These are phyloP conservation scores for Coelopa pilipes DNA, from an alignment of 2,888 invertebrate genomes.

Conservation along the genomic window DNA sequence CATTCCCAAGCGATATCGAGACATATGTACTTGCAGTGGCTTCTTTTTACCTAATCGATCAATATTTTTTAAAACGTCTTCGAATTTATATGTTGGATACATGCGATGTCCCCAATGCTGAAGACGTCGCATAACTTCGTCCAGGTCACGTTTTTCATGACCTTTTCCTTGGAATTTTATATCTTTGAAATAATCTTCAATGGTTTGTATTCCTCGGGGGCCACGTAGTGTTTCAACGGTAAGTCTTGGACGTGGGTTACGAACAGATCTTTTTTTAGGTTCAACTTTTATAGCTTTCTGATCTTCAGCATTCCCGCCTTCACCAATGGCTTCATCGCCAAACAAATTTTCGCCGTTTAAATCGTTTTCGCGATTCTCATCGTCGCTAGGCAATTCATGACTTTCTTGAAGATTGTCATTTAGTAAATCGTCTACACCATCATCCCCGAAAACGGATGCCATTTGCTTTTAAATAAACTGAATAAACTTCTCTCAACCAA, in stretches of 20 bases:
- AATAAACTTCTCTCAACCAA: neutral
- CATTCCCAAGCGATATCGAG: constrained; percentile 70
- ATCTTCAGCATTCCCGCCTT: constrained; percentile 64
- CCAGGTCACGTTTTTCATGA: constrained; percentile 84
- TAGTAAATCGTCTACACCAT: constrained; percentile 57
- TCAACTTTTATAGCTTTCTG: constrained; percentile 66
- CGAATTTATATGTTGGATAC: constrained; percentile 89
- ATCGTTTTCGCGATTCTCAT: constrained; percentile 55
- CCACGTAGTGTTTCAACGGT: constrained; percentile 80
- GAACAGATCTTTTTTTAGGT: constrained; percentile 70
- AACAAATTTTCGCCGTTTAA: constrained; percentile 64
- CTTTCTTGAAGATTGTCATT: constrained; percentile 57
- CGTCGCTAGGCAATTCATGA: constrained; percentile 68
- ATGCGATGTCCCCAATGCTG: constrained; percentile 95
- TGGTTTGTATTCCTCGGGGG: constrained; percentile 79
- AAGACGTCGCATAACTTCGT: constrained; percentile 80
- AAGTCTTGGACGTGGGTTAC: constrained; percentile 76
- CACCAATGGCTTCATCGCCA: constrained; percentile 60
- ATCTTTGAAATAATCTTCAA: constrained; percentile 82
- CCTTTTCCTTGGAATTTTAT: constrained; percentile 84
- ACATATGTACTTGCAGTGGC: constrained; percentile 77
- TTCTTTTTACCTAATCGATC: constrained; percentile 87
- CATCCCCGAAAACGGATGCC: constrained; percentile 58
- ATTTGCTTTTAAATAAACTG: constrained; percentile 40
- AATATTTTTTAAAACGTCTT: constrained; percentile 81